phyloP scores from a whole-genome alignment of 2,113 vertebrate genomes.

The Zosterops japonicus region DNA sequence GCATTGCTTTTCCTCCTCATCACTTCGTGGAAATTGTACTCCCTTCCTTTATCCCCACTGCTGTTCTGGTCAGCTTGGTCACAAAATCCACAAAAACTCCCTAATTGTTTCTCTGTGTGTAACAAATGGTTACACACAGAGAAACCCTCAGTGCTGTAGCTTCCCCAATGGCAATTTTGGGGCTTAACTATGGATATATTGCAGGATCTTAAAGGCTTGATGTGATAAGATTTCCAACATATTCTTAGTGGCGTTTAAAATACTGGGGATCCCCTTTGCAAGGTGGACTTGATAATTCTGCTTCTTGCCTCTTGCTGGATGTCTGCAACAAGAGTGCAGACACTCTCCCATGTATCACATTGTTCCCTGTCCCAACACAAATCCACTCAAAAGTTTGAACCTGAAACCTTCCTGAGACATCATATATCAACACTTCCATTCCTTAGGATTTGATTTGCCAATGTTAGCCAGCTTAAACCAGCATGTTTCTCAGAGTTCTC shows the following conservation, averaged over 20 bases:
- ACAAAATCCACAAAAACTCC: not conserved
- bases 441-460: not conserved
- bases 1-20: not conserved
- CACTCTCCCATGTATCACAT: not conserved
- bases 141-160: not conserved
- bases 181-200: rapidly evolving
- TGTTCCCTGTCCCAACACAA: not conserved
- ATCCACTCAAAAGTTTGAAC: not conserved
- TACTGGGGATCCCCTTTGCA: not conserved
- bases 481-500: not conserved
- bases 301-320: not conserved
- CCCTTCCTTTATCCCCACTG: not conserved
- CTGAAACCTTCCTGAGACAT: not conserved
- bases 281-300: not conserved
- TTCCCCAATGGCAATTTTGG: not conserved
- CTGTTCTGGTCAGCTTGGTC: not conserved
- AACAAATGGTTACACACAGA: not conserved
- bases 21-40: not conserved
- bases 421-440: not conserved
- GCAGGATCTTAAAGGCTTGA: not conserved
- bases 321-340: not conserved
- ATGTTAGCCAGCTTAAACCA: not conserved
- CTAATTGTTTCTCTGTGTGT: not conserved
- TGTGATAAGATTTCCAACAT: not conserved
- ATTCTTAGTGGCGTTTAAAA: not conserved